Percentiles rank a stretch among this genome's conserved stretches.
phyloP scores from a whole-genome alignment of 2,888 invertebrate species.

The Cephus rjabovi region DNA sequence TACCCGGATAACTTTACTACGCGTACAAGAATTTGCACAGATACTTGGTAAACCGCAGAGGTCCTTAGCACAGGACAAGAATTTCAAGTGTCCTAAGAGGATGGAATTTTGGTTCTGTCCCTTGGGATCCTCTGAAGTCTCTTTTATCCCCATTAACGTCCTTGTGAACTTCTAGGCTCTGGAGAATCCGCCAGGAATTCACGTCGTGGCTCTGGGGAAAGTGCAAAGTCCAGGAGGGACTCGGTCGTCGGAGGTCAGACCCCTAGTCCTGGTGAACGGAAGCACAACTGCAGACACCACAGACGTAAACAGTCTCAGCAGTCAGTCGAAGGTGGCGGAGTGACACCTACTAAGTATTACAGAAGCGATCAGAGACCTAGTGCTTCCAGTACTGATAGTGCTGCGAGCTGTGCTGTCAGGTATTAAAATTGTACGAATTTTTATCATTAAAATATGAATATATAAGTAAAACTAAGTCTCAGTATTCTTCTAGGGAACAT shows the following conservation, averaged over 20 bases:
- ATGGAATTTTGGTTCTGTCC: not conserved
- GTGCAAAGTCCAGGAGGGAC: slow-evolving; percentile 78
- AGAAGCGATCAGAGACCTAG: slow-evolving; percentile 77
- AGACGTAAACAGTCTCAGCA: slow-evolving; percentile 63
- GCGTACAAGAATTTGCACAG: not conserved
- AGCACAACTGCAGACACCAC: slow-evolving; percentile 61
- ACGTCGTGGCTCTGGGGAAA: slow-evolving; percentile 77
- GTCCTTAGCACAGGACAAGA: not conserved
- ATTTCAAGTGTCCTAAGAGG: not conserved
- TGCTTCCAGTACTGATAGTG: slow-evolving; percentile 74
- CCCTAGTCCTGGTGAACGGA: slow-evolving; percentile 51
- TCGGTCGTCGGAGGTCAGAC: slow-evolving; percentile 66
- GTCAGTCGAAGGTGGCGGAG: slow-evolving; percentile 51
- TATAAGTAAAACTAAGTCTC: slow-evolving; percentile 2
- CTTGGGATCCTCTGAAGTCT: not conserved
- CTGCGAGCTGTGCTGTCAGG: slow-evolving; percentile 59
- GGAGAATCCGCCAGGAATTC: slow-evolving; percentile 71
- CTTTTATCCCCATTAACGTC: not conserved
- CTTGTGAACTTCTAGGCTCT: slow-evolving; percentile 66
- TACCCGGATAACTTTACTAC: not conserved
- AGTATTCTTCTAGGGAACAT: slow-evolving; percentile 51
- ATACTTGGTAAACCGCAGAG: not conserved
- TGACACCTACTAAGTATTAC: slow-evolving; percentile 68
- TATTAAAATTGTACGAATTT: slow-evolving; percentile 21
- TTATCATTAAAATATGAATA: not conserved